Evolutionary conservation across 2,888 invertebrate genomes (phyloP).

Genomic region (Zhengitettix transpicula): DNA sequence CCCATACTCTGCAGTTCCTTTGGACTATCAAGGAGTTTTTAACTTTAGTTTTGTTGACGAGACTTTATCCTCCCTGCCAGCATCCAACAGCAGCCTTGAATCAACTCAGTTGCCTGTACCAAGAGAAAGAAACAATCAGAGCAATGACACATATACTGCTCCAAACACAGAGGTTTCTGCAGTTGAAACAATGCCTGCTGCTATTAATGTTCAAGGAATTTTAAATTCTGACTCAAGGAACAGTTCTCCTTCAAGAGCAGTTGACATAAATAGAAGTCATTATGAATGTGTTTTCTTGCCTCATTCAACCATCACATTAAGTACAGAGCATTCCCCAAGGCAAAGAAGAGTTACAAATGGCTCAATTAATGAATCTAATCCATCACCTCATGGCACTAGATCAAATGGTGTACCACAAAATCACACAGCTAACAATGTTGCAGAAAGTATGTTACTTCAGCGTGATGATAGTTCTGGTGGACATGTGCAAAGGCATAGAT

Average conservation of each 20-base stretch:
- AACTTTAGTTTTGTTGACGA: conserved; percentile 14
- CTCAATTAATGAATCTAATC: no score
- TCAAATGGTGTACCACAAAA: no score
- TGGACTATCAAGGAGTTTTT: conserved; percentile 10
- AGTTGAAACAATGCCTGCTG: background rate
- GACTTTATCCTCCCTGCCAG: conserved; percentile 1
- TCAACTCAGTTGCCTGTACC: no score
- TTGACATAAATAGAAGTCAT: conserved; percentile 3
- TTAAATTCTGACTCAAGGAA: no score
- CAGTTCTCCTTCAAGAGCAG: background rate
- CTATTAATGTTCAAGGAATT: no score
- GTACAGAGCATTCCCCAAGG: background rate
- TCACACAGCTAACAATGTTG: no score
- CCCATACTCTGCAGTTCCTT: conserved; percentile 3
- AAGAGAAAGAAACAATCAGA: conserved; percentile 5
- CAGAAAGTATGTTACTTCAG: no score
- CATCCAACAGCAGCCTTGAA: no score
- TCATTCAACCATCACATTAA: background rate
- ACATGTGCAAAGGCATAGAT: no score
- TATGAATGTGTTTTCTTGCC: conserved; percentile 13
- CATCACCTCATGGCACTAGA: no score
- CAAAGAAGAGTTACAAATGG: no score
- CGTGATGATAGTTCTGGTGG: no score
- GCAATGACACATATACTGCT: conserved; percentile 14
- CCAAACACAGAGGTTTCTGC: conserved; percentile 11